Base-by-base conservation (phyloP, 2,888 invertebrate species). In the Tipula unca region DNA sequence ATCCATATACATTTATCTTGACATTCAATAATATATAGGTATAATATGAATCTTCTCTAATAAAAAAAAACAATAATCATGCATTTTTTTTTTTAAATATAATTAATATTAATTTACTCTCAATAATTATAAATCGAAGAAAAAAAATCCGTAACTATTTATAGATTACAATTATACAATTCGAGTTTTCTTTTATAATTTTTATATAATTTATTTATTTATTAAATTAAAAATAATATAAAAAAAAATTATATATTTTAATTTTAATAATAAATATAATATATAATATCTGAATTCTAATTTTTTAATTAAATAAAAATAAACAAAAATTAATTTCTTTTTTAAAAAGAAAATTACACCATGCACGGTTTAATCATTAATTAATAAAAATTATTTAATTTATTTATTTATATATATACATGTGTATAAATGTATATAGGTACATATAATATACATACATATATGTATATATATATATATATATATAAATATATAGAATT, bases 91-190 rank as follows among this genome's bases (percentile, higher is more conserved):
- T 69, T 69, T 69, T 69, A 69, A 69, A 69, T 69, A 69, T 69
- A 69, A 69, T 69, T 69, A 69, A 69, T 69, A 69, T 69, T 69
- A 69, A 69, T 69, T 69, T 25, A 69, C 69, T 69, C 25, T 69
- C 69, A 69, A 25, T 69, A 69, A 69, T 69, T 69, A 69, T 25
- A 69, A 69, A 69, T 69, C 69, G 25, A 69, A 69, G 69, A 69
- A 69, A 69, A 69, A 69, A 69, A 69, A 69, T 69, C 69, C 69
- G 69, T 69, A 69, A 69, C 69, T 69, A 69, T 69, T 69, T 69
- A 69, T 69, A 69, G 25, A 69, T 25, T 69, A 69, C 69, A 69
- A 69, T 69, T 69, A 69, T 69, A 69, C 69, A 69, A 69, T 69
- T 69, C 69, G 69, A 69, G 69, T 25, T 69, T 69, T 69, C 25